phyloP scores from a whole-genome alignment of 2,113 vertebrate species.

The Paracanthobrama guichenoti region DNA sequence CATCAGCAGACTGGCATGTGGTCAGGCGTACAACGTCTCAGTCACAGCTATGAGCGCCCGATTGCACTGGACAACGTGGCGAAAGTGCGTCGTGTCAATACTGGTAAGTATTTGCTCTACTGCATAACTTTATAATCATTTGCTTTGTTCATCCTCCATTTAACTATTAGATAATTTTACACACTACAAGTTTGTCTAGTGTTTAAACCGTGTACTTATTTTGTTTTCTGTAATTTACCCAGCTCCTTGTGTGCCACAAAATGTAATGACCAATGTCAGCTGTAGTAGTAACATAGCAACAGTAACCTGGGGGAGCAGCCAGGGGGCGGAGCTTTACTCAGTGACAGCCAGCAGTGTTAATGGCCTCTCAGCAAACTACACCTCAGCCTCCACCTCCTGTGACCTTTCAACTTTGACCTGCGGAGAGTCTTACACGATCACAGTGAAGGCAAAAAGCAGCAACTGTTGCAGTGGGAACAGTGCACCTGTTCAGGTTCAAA shows the following conservation, averaged over 20 bases:
- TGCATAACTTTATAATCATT: not conserved
- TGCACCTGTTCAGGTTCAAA: constrained; percentile 25
- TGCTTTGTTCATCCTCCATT: not conserved
- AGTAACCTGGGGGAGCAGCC: constrained; percentile 45
- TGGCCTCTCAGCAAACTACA: constrained; percentile 46
- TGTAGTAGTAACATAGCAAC: constrained; percentile 44
- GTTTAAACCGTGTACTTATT: not conserved
- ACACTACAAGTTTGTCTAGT: not conserved
- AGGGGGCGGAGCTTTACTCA: constrained; percentile 35
- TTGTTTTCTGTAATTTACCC: not conserved
- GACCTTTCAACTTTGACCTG: constrained; percentile 47
- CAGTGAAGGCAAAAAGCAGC: constrained; percentile 39
- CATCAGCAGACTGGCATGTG: constrained; percentile 56
- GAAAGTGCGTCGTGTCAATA: constrained; percentile 10
- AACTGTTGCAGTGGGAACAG: constrained; percentile 49
- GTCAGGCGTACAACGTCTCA: constrained; percentile 51
- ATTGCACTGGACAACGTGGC: constrained; percentile 49
- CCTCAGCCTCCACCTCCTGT: constrained; percentile 47
- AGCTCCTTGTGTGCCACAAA: constrained; percentile 50
- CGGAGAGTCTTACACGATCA: constrained; percentile 50
- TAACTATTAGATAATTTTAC: not conserved
- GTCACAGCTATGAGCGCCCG: constrained; percentile 47
- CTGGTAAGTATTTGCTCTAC: constrained; percentile 29
- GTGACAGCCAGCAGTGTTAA: constrained; percentile 42
- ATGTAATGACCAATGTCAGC: constrained; percentile 32